Base-by-base conservation (phyloP, 2,113 vertebrate species). In the Salminus brasiliensis region DNA sequence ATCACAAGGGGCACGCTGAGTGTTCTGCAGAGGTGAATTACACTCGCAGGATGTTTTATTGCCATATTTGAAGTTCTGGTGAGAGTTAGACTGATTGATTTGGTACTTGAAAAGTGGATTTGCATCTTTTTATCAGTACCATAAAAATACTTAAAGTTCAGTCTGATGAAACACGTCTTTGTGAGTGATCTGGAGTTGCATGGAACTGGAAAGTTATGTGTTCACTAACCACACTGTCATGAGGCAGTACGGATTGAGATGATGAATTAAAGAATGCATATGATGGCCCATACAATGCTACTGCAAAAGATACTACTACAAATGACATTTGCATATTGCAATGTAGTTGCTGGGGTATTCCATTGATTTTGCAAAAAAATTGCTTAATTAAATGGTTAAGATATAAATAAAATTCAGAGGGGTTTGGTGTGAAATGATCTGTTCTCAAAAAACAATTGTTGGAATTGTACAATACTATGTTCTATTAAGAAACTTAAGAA, bases 21-120 rank as follows among this genome's bases (percentile, higher is more conserved):
- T 77, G 78, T 82, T 84, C 79, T 63, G 39, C 68, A 72, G 77
- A n/a, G 18, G 68, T 76, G 82, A 78, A 76, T 84, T 85, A 85
- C 81, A 79, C 65, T 66, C 68, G 23, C 18, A 43, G 25, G 53
- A 76, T 85, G 52, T 71, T 78, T 86, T 76, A 84, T 78, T 53
- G 76, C 79, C 83, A 78, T 83, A 79, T 87, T 85, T 77, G 76
- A 79, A 66, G 78, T 80, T 63, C 80, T 79, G 83, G 69, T 74
- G 71, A 76, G 74, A 67, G 78, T 78, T 71, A 70, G 81, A 82
- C 84, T 85, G 84, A 83, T 85, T 85, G 81, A 85, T 83, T 81
- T 81, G 84, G 79, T 65, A 78, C 84, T 76, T 80, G 49, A 41
- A 69, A 81, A 57, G 36, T 72, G 29, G 68, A 85, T 85, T 83